Evolutionary conservation across 2,888 invertebrate species (phyloP), one percentile per base, ranked within the genome.

Genomic region (Reticulitermes lucifugus): DNA sequence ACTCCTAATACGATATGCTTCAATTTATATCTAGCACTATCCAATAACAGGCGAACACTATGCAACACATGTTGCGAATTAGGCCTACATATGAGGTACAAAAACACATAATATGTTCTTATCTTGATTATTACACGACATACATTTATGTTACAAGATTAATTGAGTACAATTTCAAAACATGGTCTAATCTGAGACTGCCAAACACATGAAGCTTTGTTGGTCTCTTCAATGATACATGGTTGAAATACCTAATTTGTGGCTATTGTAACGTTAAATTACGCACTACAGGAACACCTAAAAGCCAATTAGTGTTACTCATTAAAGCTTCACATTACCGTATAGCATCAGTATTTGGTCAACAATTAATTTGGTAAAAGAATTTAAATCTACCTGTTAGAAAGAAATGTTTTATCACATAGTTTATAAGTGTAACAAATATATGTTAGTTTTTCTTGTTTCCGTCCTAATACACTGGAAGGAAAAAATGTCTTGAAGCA

Each of bases 311-410:
- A 46, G 22, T 83, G 7, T 60, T 60, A 80, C 82, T 79, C 46
- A n/a, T 84, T 84, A 84, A 84, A 84, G 84, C 84, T 84, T 84
- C 79, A 79, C 79, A 65, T 84, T 84, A 84, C 84, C 84, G 79
- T 35, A 70, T 51, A 79, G 84, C 79, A 80, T 70, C 59, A 14
- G 71, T 83, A 43, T 70, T 46, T 65, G 25, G 25, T 46, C 25
- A 81, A 81, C 81, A 83, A 46, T n/a, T 29, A 71, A 46, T 10
- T 18, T n/a, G 46, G 51, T 9, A 46, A 46, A 25, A 10, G 46
- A 46, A 22, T 77, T 41, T 77, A 77, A 46, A 77, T 22, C 21
- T 46, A 77, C 10, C 5, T 77, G 21, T 25, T 14, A n/a, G 12
- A 65, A 25, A 65, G n/a, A 25, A 12, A 65, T 7, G 25, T 65